Evolutionary conservation across 2,113 vertebrate genomes (phyloP).

Genomic region (Sapajus apella): DNA sequence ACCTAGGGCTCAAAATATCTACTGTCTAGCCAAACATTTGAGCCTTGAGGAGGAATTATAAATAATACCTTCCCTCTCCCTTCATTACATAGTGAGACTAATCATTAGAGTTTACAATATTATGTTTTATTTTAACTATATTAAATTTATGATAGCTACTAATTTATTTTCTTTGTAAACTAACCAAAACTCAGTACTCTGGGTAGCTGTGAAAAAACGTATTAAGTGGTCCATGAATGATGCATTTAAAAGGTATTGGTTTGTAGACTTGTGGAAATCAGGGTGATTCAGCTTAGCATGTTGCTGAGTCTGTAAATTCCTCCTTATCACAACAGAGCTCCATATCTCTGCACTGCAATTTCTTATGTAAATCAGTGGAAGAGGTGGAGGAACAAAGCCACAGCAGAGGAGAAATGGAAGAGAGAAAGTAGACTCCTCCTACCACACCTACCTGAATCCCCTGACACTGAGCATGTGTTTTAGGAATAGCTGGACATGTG

Average conservation of each 20-base stretch:
- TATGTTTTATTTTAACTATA: not conserved
- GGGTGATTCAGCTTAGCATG: not conserved
- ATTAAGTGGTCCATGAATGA: not conserved
- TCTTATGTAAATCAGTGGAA: not conserved
- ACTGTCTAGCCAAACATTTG: not conserved
- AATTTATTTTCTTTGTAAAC: not conserved
- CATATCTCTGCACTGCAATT: not conserved
- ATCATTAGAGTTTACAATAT: not conserved
- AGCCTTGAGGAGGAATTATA: fast-evolving
- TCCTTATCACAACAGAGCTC: not conserved
- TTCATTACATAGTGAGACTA: not conserved
- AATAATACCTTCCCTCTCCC: not conserved
- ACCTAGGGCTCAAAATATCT: not conserved
- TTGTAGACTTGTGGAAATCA: not conserved
- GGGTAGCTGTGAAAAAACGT: too few relatives aligned
- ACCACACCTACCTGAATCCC: too few relatives aligned
- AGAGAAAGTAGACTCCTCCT: not conserved
- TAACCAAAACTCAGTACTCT: not conserved
- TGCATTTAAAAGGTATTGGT: not conserved
- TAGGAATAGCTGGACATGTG: not conserved
- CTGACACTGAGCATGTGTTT: not conserved
- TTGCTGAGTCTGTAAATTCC: too few relatives aligned
- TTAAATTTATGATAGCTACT: not conserved
- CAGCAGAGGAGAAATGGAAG: not conserved
- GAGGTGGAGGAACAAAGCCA: not conserved